phyloP scores from a whole-genome alignment of 1,140 invertebrate genomes.

The Chironomus striatipennis region DNA sequence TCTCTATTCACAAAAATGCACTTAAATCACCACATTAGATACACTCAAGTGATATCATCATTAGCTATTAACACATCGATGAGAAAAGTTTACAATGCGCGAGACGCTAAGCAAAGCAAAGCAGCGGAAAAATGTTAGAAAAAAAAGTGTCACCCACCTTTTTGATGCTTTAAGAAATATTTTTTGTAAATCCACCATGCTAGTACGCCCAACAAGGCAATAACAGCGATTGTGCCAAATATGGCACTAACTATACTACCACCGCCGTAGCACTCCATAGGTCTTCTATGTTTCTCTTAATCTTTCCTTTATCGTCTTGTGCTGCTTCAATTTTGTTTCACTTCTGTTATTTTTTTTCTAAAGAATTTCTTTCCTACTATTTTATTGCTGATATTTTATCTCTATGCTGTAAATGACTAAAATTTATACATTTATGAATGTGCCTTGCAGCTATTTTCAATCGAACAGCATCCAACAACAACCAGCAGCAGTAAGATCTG shows the following conservation, averaged over 20 bases:
- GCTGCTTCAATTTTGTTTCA: neutral
- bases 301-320: too few species aligned
- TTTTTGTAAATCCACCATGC: constrained; percentile 41
- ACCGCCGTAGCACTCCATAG: constrained; percentile 38
- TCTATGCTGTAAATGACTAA: neutral
- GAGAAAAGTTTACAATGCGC: neutral
- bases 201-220: constrained; percentile 40
- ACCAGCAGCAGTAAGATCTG: constrained; percentile 1
- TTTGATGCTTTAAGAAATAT: constrained; percentile 39
- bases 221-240: constrained; percentile 46
- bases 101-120: too few species aligned
- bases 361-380: neutral
- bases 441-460: neutral
- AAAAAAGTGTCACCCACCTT: constrained; percentile 38
- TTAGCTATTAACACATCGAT: neutral
- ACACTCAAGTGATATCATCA: neutral
- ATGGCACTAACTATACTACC: constrained; percentile 47
- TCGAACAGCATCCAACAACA: neutral
- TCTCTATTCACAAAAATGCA: neutral
- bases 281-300: neutral
- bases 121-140: too few species aligned
- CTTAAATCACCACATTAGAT: neutral
- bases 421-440: neutral
- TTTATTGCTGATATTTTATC: neutral
- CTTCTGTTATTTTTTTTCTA: neutral